Conservation (phyloP, 1,140 invertebrate genomes). For the Trinorchestia longiramus region DNA sequence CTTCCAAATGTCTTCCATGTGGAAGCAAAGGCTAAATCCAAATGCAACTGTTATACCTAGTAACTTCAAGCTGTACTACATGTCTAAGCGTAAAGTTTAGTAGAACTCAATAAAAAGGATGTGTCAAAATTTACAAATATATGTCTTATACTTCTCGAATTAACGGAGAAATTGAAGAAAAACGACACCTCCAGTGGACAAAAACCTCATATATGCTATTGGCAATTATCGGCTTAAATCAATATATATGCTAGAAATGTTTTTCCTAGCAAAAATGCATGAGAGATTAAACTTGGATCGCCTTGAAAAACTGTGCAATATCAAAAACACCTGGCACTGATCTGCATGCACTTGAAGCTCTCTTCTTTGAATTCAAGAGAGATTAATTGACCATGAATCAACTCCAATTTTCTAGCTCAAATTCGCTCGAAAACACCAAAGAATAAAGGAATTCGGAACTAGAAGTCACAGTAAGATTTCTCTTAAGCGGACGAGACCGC, state of each 20-base stretch:
- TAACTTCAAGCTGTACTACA: constrained; percentile 24
- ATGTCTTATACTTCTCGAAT: neutral
- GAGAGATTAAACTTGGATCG: neutral
- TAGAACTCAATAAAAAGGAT: neutral
- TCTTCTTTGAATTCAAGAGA: neutral
- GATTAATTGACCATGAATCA: neutral
- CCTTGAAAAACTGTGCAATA: neutral
- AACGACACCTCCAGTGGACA: neutral
- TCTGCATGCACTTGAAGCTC: neutral
- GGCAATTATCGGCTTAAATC: neutral
- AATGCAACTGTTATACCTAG: constrained; percentile 49
- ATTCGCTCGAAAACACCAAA: constrained; percentile 32
- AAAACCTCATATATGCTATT: neutral
- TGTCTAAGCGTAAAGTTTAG: constrained; percentile 22
- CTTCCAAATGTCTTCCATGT: constrained; percentile 28
- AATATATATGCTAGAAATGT: neutral
- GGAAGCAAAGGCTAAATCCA: constrained; percentile 44
- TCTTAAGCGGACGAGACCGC: constrained; percentile 2
- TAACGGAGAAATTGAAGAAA: neutral
- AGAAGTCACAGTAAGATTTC: constrained; percentile 38
- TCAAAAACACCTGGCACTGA: neutral
- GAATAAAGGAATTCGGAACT: constrained; percentile 35
- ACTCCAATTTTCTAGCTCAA: neutral
- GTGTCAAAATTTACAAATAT: constrained; percentile 26
- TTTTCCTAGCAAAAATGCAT: neutral